A percentile compares a stretch with the other conserved stretches of the same genome.
Evolutionary conservation across 2,888 invertebrate genomes (phyloP).

Genomic region (Dichetophora obliterata): DNA sequence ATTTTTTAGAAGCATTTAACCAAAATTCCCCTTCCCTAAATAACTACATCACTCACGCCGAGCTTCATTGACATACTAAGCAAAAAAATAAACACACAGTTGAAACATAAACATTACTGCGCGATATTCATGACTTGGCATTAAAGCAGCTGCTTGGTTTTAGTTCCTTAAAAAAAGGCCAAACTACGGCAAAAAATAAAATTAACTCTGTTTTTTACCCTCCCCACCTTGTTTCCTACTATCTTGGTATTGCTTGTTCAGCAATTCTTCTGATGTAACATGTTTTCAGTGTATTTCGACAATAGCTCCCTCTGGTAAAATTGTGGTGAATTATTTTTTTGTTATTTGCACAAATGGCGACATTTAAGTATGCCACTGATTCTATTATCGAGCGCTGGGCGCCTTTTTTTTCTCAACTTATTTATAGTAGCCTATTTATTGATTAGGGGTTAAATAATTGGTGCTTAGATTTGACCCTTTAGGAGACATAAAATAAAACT

Average conservation of each 20-base stretch:
- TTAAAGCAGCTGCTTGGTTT: too few relatives aligned
- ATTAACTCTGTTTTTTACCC: too few relatives aligned
- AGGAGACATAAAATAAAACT: too few relatives aligned
- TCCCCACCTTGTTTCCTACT: too few relatives aligned
- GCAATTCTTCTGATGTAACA: not conserved
- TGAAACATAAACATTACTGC: not conserved
- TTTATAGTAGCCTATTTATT: too few relatives aligned
- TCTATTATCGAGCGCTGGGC: not conserved
- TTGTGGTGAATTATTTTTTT: not conserved
- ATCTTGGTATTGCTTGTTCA: not conserved
- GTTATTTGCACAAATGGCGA: not conserved
- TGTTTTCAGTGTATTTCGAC: not conserved
- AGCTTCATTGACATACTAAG: not conserved
- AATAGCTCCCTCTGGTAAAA: not conserved
- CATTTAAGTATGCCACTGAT: conserved; percentile 6
- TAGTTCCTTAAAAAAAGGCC: too few relatives aligned
- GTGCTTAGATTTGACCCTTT: too few relatives aligned
- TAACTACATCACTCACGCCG: not conserved
- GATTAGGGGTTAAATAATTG: too few relatives aligned
- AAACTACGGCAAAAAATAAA: too few relatives aligned
- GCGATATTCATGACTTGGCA: not conserved
- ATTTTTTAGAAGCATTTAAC: not conserved
- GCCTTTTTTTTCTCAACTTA: too few relatives aligned
- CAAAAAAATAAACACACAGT: not conserved
- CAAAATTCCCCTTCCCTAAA: too few relatives aligned